phyloP scores from a whole-genome alignment of 2,797 vertebrate species.

The Cuniculus paca region DNA sequence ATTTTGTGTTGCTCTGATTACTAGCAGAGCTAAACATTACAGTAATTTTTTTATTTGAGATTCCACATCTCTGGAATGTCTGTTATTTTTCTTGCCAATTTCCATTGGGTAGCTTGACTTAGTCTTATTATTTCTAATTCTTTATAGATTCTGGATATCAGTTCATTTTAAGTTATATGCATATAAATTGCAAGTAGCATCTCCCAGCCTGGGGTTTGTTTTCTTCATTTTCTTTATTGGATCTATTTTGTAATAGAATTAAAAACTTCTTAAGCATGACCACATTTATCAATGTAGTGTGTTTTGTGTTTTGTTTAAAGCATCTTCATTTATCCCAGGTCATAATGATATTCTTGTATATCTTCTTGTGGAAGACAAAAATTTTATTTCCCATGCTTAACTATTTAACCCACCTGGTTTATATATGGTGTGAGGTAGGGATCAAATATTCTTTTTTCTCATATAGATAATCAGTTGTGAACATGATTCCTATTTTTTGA shows the following conservation, averaged over 20 bases:
- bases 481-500: not conserved
- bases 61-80: not conserved
- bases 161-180: not conserved
- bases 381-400: not conserved
- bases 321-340: not conserved
- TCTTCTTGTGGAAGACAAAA: not conserved
- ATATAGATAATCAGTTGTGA: not conserved
- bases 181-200: not conserved
- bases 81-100: not conserved
- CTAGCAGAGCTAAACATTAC: not conserved
- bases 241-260: not conserved
- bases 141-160: not conserved
- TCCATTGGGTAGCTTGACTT: not conserved
- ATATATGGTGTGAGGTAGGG: not conserved
- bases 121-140: not conserved
- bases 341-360: not conserved
- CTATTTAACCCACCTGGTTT: not conserved
- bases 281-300: not conserved
- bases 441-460: slow-evolving; percentile 10
- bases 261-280: not conserved
- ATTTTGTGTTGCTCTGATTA: not conserved
- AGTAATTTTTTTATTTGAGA: not conserved
- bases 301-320: not conserved
- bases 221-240: slow-evolving; percentile 33
- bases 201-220: not conserved